Percentiles rank a stretch among this genome's conserved stretches.
Conservation (phyloP, 2,888 invertebrate genomes). For the Amaurobius ferox region DNA sequence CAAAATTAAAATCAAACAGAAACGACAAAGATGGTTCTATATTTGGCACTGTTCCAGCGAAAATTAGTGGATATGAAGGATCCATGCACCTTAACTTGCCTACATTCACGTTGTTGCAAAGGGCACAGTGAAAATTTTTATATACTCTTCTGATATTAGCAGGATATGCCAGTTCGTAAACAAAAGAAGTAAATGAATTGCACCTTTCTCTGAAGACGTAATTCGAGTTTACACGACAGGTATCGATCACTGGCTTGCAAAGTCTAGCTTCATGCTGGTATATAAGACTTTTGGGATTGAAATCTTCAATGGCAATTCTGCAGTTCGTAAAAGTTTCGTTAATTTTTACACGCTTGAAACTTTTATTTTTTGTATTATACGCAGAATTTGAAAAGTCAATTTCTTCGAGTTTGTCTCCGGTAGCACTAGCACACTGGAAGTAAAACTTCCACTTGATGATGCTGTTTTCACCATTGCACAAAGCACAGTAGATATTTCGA, state of each 20-base stretch:
- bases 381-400: constrained; percentile 32
- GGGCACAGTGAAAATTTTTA: constrained; percentile 65
- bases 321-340: neutral
- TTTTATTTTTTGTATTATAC: constrained; percentile 9
- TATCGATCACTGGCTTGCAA: constrained; percentile 29
- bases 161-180: constrained; percentile 7
- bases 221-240: neutral
- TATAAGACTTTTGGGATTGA: neutral
- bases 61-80: too few species aligned
- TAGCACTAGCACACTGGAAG: constrained; percentile 23
- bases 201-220: constrained; percentile 14
- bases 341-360: constrained; percentile 9
- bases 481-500: constrained; percentile 66
- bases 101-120: constrained; percentile 30
- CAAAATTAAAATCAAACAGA: constrained; percentile 65
- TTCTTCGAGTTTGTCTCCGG: neutral
- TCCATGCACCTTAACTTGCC: constrained; percentile 27
- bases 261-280: constrained; percentile 21
- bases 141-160: constrained; percentile 7
- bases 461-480: constrained; percentile 51
- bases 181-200: constrained; percentile 35
- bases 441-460: constrained; percentile 18
- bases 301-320: constrained; percentile 15
- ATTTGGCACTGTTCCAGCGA: too few species aligned
- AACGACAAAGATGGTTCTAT: neutral